Evolutionary conservation across 2,888 invertebrate species (phyloP), one percentile per base, ranked within the genome.

Genomic region (Eristalinus sepulchralis): DNA sequence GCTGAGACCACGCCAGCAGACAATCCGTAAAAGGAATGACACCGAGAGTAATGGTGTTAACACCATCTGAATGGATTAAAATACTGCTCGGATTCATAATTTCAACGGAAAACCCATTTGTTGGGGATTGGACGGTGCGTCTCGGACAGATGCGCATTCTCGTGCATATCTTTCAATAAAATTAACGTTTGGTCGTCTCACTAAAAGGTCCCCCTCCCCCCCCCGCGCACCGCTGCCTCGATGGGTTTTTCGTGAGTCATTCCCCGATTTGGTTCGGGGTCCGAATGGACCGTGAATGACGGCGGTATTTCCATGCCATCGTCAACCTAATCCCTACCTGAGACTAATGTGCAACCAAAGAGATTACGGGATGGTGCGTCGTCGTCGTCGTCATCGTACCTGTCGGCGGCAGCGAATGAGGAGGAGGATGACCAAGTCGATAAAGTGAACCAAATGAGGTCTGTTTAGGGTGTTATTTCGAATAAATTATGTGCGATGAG

Each of bases 31-130:
- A n/a, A 68, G 73, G 57, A 79, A 77, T 67, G 39, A 85, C 63
- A 66, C 68, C 68, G 22, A 72, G 71, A 17, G 77, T 67, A 83
- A 86, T 86, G 78, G 73, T 78, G 82, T 78, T 86, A 86, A 79
- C 86, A 73, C 71, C 71, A 79, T 83, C 75, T 57, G 66, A 83
- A 86, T 86, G 78, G 86, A 86, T 86, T 83, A 73, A 73, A 78
- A 75, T 77, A 36, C 75, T 67, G 71, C 78, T 78, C 47, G 73
- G 70, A 78, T 83, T 86, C 83, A 86, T 86, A 83, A 83, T 83
- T 86, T 83, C 59, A 59, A 62, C 78, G 70, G 71, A 55, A 71
- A 78, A 77, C 1, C 66, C 78, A 75, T 83, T 86, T 78, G 64
- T 64, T 70, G 6, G 17, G 33, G 72, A 73, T 34, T 73, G 76